phyloP scores from a whole-genome alignment of 2,888 invertebrate genomes.

The Diarsia dahlii region DNA sequence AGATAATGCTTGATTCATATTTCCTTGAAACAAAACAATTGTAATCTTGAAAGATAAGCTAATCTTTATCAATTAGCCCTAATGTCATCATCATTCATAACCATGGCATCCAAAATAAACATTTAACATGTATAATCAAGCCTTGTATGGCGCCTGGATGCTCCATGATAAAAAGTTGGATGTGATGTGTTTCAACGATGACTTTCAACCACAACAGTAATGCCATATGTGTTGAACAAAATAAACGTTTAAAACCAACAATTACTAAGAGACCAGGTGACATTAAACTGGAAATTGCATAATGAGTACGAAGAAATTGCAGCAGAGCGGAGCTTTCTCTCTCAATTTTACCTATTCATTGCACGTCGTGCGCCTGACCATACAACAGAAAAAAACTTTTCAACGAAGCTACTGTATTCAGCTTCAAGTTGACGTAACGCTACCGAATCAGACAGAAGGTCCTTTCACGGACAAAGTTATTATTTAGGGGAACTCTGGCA shows the following conservation, averaged over 20 bases:
- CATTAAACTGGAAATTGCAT: slow-evolving; percentile 59
- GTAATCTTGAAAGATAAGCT: slow-evolving; percentile 65
- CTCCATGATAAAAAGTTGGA: slow-evolving; percentile 26
- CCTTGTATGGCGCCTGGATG: slow-evolving; percentile 49
- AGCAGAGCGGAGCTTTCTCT: slow-evolving; percentile 61
- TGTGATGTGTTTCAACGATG: slow-evolving; percentile 36
- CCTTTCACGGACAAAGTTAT: slow-evolving; percentile 44
- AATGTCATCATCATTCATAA: slow-evolving; percentile 62
- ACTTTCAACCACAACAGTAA: slow-evolving; percentile 17
- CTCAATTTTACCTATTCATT: slow-evolving; percentile 53
- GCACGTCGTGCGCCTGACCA: slow-evolving; percentile 44
- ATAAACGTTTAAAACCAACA: slow-evolving; percentile 30
- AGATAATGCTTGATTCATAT: slow-evolving; percentile 43
- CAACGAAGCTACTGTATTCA: slow-evolving; percentile 41
- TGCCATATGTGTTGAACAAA: background rate
- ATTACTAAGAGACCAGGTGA: slow-evolving; percentile 41
- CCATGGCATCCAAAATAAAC: slow-evolving; percentile 48
- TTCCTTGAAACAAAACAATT: slow-evolving; percentile 57
- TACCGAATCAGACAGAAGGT: slow-evolving; percentile 31
- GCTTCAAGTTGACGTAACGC: slow-evolving; percentile 27
- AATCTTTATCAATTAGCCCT: slow-evolving; percentile 70
- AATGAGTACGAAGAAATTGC: slow-evolving; percentile 59
- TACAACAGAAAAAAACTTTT: slow-evolving; percentile 41
- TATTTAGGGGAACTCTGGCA: slow-evolving; percentile 25
- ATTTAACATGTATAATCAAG: slow-evolving; percentile 26